Conservation (phyloP, 2,113 vertebrate species). For the Recurvirostra avosetta region DNA sequence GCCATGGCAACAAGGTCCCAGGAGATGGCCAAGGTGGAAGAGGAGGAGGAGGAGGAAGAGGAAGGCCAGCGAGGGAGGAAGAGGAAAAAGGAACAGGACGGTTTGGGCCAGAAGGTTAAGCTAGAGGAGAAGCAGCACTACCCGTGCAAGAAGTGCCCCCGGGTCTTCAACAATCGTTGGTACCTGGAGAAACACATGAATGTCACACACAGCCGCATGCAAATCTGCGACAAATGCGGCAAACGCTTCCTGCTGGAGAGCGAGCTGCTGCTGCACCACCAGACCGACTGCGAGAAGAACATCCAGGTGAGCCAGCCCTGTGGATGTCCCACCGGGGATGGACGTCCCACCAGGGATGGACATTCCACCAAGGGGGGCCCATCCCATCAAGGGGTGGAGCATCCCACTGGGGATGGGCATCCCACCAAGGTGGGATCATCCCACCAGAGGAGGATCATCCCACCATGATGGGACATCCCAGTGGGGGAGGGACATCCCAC, state of each 20-base stretch:
- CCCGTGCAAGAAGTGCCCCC: constrained; percentile 91
- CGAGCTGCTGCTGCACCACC: constrained; percentile 91
- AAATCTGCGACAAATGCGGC: constrained; percentile 93
- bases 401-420: neutral
- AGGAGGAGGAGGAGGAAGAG: constrained; percentile 70
- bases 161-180: constrained; percentile 97
- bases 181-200: constrained; percentile 98
- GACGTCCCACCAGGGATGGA: neutral
- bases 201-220: constrained; percentile 95
- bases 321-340: fast-evolving
- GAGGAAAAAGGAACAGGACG: constrained; percentile 78
- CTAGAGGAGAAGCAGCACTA: constrained; percentile 95
- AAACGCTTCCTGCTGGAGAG: constrained; percentile 95
- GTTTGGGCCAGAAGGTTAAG: constrained; percentile 87
- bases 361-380: too few species aligned
- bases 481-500: neutral
- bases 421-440: neutral
- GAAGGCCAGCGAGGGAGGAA: constrained; percentile 73
- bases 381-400: neutral
- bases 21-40: constrained; percentile 69
- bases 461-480: neutral
- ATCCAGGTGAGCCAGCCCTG: constrained; percentile 83
- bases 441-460: neutral
- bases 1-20: constrained; percentile 75
- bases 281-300: constrained; percentile 96